Base-by-base conservation (phyloP, 2,113 vertebrate species). In the Trachemys scripta region DNA sequence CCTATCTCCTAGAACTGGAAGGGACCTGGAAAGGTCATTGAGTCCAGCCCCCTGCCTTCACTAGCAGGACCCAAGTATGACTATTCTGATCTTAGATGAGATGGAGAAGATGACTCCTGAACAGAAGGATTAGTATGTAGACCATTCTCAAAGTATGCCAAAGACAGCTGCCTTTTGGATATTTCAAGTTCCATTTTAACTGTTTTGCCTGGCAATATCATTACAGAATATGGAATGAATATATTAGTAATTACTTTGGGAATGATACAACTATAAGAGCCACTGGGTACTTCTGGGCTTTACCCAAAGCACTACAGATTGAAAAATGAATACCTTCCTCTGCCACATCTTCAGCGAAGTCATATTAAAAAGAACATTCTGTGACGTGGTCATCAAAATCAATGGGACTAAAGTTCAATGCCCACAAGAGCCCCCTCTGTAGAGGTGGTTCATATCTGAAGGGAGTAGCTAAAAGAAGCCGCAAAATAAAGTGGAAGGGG, bases 351-450 rank as follows among this genome's bases (percentile, higher is more conserved):
- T 82, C 31, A 95, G 93, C 80, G 82, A 97, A 92, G 87, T 96
- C 59, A 84, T 92, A 81, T 69, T 95, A 85, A 96, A 97, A 6
- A 93, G 88, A 53, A 95, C 97, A 83, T 78, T 92, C 14, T 96
- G 92, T 69, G 87, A 93, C 75, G 81, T 59, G 19, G n/a, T 95
- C 6, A 80, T 97, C 35, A 12, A 95, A 85, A 90, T 93, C 38
- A 92, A 93, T 13, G 84, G 25, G 2, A 54, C 62, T 92, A 27
- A 90, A 96, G 2, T 97, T 98, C 84, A 91, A 84, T 47, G 95
- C 78, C 29, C 91, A 96, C 80, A 97, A 96, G 87, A 95, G 88
- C 84, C 94, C 97, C 65, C 82, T 97, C 7, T 96, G 96, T 59
- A 92, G 92, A 84, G 96, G 96, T 88, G 93, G 95, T 47, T 83